phyloP scores from a whole-genome alignment of 2,797 vertebrate species.

The Okamejei kenojei region DNA sequence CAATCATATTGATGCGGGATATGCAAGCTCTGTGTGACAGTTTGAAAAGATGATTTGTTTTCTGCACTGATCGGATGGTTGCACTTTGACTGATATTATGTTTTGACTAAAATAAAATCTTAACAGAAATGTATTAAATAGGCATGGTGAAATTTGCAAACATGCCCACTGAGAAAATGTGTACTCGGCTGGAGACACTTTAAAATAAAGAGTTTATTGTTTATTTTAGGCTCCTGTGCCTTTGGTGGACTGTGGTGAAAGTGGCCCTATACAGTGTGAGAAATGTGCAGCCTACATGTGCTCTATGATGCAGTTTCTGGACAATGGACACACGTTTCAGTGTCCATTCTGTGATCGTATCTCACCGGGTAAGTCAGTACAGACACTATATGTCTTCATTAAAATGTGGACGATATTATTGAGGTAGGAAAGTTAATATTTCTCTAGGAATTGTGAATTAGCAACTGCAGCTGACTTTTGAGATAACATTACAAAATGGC shows the following conservation, averaged over 20 bases:
- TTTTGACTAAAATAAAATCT: too few species aligned
- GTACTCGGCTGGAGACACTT: too few species aligned
- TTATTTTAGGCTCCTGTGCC: constrained; percentile 47
- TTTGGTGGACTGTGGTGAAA: constrained; percentile 43
- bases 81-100: too few species aligned
- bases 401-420: neutral
- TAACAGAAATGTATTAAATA: too few species aligned
- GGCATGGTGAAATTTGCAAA: too few species aligned
- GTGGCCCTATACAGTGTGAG: constrained; percentile 52
- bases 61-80: too few species aligned
- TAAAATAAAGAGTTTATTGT: neutral
- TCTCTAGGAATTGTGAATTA: neutral
- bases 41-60: too few species aligned
- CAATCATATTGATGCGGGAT: too few species aligned
- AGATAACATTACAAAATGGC: too few species aligned
- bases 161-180: too few species aligned
- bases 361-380: constrained; percentile 53
- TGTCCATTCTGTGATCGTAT: constrained; percentile 68
- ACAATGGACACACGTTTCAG: constrained; percentile 67
- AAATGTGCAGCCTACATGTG: constrained; percentile 64
- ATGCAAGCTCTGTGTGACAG: too few species aligned
- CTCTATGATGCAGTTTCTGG: constrained; percentile 63
- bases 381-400: neutral
- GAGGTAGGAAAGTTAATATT: neutral
- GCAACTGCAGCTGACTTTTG: neutral